Conservation (phyloP, 2,888 invertebrate species). For the Hirudinaria manillensis region DNA sequence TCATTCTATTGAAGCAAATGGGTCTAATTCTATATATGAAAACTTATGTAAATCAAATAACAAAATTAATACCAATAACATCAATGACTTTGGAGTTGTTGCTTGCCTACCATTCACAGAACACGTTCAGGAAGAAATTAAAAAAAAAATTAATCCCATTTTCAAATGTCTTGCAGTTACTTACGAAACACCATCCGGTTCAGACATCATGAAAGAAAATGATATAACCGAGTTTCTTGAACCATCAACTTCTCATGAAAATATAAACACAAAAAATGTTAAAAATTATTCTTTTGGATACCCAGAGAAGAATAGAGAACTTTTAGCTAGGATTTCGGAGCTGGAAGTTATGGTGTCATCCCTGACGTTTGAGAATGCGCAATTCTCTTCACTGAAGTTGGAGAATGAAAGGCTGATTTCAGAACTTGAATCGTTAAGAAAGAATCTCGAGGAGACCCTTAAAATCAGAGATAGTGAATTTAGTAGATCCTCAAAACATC, state of each 20-base stretch:
- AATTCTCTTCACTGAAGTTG: slow-evolving; percentile 7
- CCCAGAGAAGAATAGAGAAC: no score
- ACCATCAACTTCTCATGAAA: slow-evolving; percentile 26
- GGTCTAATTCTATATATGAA: no score
- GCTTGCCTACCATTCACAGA: not conserved
- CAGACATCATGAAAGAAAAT: slow-evolving; percentile 6
- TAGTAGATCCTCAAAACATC: no score
- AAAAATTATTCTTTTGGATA: no score
- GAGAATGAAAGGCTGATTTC: not conserved
- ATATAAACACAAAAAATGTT: no score
- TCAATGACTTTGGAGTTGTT: not conserved
- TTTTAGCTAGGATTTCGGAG: no score
- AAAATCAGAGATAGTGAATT: not conserved
- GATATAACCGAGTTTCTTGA: slow-evolving; percentile 25
- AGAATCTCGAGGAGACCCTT: not conserved
- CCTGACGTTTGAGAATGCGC: no score
- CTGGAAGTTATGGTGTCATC: no score
- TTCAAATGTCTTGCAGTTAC: slow-evolving; percentile 3
- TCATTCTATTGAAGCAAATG: not conserved
- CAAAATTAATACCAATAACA: not conserved
- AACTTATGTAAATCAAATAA: not conserved
- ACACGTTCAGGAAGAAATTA: not conserved
- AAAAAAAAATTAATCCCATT: not conserved
- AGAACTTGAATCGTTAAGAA: not conserved
- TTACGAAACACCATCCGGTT: slow-evolving; percentile 1